Percentiles rank a stretch among this genome's conserved stretches.
These are phyloP conservation scores for Porites rus DNA, from an alignment of 92 coral and sea anemone species.

Conservation along the genomic window DNA sequence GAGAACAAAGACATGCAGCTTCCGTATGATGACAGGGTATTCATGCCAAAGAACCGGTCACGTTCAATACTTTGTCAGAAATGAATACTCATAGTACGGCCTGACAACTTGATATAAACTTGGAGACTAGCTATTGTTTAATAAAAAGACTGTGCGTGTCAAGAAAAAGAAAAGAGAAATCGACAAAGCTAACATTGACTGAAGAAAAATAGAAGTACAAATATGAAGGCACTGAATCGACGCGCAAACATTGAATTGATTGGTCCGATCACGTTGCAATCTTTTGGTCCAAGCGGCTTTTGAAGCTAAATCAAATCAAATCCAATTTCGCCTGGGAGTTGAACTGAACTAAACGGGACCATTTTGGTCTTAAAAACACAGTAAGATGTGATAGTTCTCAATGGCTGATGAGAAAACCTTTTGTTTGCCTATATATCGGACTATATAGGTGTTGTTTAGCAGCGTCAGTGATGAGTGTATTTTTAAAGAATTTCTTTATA, in stretches of 20 bases:
- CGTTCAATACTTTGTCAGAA: slow-evolving; percentile 21
- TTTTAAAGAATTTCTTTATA: neutral
- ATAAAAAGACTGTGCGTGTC: slow-evolving; percentile 2
- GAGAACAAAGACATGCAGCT: neutral
- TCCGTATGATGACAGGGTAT: neutral
- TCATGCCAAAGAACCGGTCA: slow-evolving; percentile 14
- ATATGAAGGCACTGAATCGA: neutral
- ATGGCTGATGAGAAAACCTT: neutral
- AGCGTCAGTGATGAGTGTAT: neutral
- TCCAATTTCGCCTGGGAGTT: neutral
- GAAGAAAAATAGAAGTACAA: neutral
- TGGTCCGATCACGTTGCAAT: neutral
- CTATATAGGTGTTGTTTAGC: neutral
- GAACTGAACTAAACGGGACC: neutral
- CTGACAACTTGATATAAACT: slow-evolving; percentile 13
- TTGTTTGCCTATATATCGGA: neutral
- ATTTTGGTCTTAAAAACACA: slow-evolving; percentile 2
- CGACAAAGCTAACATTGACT: slow-evolving; percentile 21
- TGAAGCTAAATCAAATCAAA: neutral
- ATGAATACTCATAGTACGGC: slow-evolving; percentile 3
- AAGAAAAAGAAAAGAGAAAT: neutral
- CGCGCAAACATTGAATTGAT: neutral
- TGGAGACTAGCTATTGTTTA: slow-evolving; percentile 21
- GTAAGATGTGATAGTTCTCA: slow-evolving; percentile 5
- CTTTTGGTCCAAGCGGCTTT: neutral